Evolutionary conservation across 2,797 vertebrate species (phyloP).

Genomic region (Yasuhikotakia modesta): DNA sequence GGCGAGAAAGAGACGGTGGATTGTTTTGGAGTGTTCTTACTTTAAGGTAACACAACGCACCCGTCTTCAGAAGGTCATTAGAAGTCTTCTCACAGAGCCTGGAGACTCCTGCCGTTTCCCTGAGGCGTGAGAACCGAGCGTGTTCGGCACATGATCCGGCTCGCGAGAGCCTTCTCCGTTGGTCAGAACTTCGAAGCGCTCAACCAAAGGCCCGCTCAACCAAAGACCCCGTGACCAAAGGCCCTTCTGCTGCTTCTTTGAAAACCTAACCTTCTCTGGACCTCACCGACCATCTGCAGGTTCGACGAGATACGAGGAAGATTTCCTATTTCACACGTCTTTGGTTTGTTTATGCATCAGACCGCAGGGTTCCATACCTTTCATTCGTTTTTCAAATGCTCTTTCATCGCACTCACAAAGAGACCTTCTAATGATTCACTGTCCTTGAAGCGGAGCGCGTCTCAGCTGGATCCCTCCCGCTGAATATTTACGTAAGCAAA

Average conservation of each 20-base stretch:
- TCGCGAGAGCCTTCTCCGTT: background rate
- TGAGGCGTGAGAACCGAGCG: background rate
- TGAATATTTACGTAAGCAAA: constrained; percentile 42
- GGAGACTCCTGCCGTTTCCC: constrained; percentile 2
- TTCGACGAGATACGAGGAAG: constrained; percentile 23
- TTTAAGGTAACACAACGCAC: constrained; percentile 23
- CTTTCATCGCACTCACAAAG: constrained; percentile 47
- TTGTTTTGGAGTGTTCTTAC: constrained; percentile 30
- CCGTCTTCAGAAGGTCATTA: constrained; percentile 26
- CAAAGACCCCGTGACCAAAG: constrained; percentile 23
- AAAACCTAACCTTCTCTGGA: constrained; percentile 32
- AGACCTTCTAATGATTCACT: constrained; percentile 40
- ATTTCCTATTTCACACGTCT: background rate
- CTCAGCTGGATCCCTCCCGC: constrained; percentile 2
- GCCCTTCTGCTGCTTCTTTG: constrained; percentile 29
- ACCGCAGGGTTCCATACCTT: constrained; percentile 24
- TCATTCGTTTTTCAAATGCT: constrained; percentile 20
- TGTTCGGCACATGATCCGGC: constrained; percentile 10
- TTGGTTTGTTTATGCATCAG: constrained; percentile 34
- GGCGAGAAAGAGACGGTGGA: constrained; percentile 6
- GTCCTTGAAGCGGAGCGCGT: constrained; percentile 10
- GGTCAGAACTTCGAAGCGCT: background rate
- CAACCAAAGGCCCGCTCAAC: too few species aligned
- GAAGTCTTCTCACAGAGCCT: constrained; percentile 4
- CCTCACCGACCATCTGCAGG: constrained; percentile 20